phyloP scores from a whole-genome alignment of 2,113 vertebrate species.

The Cyrtonyx montezumae region DNA sequence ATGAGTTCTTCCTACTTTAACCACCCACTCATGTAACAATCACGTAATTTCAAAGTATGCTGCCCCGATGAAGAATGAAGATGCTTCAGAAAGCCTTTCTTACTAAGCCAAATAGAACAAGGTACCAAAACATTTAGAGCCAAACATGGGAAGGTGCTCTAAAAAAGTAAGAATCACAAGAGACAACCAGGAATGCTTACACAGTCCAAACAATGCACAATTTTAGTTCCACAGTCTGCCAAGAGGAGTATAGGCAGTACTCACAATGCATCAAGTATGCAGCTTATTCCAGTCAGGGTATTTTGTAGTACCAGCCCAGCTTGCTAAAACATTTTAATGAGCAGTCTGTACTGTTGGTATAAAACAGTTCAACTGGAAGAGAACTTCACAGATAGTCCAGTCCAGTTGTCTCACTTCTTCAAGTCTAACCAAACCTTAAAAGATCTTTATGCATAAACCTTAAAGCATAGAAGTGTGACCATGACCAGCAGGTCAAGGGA shows the following conservation, averaged over 20 bases:
- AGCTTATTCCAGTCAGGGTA: neutral
- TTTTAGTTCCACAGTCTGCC: neutral
- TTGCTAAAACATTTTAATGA: neutral
- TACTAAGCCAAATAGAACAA: neutral
- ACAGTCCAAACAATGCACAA: rapidly evolving
- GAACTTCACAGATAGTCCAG: neutral
- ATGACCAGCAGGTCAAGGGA: too few species aligned
- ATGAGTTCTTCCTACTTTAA: neutral
- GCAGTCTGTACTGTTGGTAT: neutral
- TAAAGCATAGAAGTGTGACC: too few species aligned
- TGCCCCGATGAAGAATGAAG: neutral
- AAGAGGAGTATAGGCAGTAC: rapidly evolving
- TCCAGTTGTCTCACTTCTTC: neutral
- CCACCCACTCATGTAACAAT: neutral
- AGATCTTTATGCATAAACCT: too few species aligned
- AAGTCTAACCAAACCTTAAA: neutral
- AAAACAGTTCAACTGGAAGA: neutral
- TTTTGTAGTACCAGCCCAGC: neutral
- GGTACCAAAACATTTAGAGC: neutral
- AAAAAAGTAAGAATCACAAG: neutral
- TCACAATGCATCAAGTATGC: neutral
- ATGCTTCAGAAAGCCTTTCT: neutral
- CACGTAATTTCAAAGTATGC: neutral
- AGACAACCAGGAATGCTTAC: neutral
- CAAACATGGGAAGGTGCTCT: rapidly evolving